Evolutionary conservation across 2,113 vertebrate genomes (phyloP), one percentile per base, ranked within the genome.

Genomic region (Otis tarda): DNA sequence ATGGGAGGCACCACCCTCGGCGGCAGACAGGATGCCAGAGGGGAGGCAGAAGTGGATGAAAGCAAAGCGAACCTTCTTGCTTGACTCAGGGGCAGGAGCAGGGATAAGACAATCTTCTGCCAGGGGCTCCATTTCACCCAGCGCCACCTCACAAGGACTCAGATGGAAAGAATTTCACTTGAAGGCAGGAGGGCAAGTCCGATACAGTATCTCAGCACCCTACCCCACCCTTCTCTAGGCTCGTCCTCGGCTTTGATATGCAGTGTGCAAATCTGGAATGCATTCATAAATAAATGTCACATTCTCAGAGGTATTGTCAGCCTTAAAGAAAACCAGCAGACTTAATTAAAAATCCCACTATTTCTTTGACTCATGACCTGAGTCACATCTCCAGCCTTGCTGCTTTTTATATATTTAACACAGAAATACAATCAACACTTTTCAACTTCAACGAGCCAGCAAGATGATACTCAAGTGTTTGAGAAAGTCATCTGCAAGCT

Each of bases 131-230:
- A 0, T 55, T 90, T 93, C 80, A 78, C 47, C 56, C 89, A 87
- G 84, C 87, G 91, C 89, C 94, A 87, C 87, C 77, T 92, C 87
- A 17, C 0, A 4, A 81, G 94, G 89, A 94, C 67, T 95, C 96
- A 96, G 57, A 88, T 49, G 95, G 95, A 97, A 96, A 87, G 94
- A 96, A 96, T 97, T 96, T 95, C 69, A 91, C 86, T 94, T 12
- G 71, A 6, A 5, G 88, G 95, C 91, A 94, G 60, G 21, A 96
- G 94, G 77, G 93, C 93, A 92, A 95, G 95, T 59, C 83, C 90
- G 95, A 95, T 91, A 95, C 70, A 83, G 70, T 92, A 92, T 97
- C 91, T 92, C 33, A 56, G 67, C 74, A 80, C 61, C 4, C 13
- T 9, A 70, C 91, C 49, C 94, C 95, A 49, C 93, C 95, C 93